Percentiles rank a stretch among this genome's conserved stretches.
Conservation (phyloP, 2,113 vertebrate genomes). For the Apeltes quadracus region DNA sequence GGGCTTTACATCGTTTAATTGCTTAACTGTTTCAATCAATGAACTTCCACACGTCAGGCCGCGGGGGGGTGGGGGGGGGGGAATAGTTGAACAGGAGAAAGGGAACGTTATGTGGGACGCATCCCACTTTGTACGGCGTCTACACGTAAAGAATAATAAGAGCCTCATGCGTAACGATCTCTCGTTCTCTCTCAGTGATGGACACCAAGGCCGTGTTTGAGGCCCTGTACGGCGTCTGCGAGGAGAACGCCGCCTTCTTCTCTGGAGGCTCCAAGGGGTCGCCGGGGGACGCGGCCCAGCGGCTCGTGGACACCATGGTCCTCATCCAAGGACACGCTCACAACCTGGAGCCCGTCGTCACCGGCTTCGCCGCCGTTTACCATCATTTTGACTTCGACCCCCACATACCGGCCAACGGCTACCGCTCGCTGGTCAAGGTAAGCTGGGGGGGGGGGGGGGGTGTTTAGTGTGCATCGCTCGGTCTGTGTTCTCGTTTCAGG, state of each 20-base stretch:
- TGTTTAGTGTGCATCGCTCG: neutral
- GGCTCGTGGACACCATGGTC: slow-evolving; percentile 79
- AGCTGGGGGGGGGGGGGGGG: neutral
- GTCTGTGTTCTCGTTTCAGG: slow-evolving; percentile 17
- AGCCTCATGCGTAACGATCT: too few species aligned
- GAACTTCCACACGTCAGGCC: slow-evolving; percentile 32
- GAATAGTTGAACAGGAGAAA: slow-evolving; percentile 56
- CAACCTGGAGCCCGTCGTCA: slow-evolving; percentile 83
- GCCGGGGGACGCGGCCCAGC: slow-evolving; percentile 76
- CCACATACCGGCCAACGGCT: slow-evolving; percentile 89
- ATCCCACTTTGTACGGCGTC: slow-evolving; percentile 31
- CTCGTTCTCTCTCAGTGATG: slow-evolving; percentile 77
- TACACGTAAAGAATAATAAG: too few species aligned
- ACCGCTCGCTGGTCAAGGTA: slow-evolving; percentile 90
- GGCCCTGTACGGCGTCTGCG: slow-evolving; percentile 83
- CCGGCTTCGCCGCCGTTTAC: slow-evolving; percentile 81
- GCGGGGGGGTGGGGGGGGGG: too few species aligned
- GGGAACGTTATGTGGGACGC: slow-evolving; percentile 49
- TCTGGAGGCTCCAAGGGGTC: slow-evolving; percentile 74
- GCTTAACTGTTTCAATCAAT: slow-evolving; percentile 61
- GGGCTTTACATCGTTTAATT: slow-evolving; percentile 66
- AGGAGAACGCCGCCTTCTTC: slow-evolving; percentile 88
- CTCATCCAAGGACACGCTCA: slow-evolving; percentile 84
- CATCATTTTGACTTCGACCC: slow-evolving; percentile 91
- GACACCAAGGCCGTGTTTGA: slow-evolving; percentile 86